These are phyloP conservation scores for Watsonalla cultraria DNA, from an alignment of 2,888 invertebrate species.

Conservation along the genomic window DNA sequence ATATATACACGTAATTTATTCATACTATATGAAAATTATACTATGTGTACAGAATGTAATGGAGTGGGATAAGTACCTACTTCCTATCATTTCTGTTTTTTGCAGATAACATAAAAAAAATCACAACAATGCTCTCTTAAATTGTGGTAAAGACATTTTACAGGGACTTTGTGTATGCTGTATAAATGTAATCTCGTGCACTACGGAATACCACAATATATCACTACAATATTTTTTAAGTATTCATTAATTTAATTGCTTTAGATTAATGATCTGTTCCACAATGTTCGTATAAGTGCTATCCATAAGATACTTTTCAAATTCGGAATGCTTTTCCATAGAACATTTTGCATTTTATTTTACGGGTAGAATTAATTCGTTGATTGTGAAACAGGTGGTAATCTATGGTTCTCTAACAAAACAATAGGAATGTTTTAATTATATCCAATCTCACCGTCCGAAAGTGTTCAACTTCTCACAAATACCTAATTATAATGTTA, in stretches of 20 bases:
- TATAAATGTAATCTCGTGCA: constrained; percentile 9
- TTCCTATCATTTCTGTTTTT: too few species aligned
- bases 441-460: neutral
- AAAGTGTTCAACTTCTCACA: neutral
- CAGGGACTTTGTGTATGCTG: constrained; percentile 49
- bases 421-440: neutral
- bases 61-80: too few species aligned
- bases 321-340: too few species aligned
- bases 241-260: too few species aligned
- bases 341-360: too few species aligned
- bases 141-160: constrained; percentile 61
- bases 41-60: constrained; percentile 8
- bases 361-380: too few species aligned
- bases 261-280: too few species aligned
- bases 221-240: neutral
- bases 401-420: too few species aligned
- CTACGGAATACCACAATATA: constrained; percentile 19
- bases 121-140: constrained; percentile 44
- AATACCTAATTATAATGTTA: neutral
- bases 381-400: too few species aligned
- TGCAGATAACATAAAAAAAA: constrained; percentile 7
- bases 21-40: constrained; percentile 16
- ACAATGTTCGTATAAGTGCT: too few species aligned
- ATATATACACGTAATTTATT: constrained; percentile 15
- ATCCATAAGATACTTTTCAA: too few species aligned